A percentile compares a stretch with the other conserved stretches of the same genome.
These are phyloP conservation scores for Sapayoa aenigma DNA, from an alignment of 2,113 vertebrate species.

Conservation along the genomic window DNA sequence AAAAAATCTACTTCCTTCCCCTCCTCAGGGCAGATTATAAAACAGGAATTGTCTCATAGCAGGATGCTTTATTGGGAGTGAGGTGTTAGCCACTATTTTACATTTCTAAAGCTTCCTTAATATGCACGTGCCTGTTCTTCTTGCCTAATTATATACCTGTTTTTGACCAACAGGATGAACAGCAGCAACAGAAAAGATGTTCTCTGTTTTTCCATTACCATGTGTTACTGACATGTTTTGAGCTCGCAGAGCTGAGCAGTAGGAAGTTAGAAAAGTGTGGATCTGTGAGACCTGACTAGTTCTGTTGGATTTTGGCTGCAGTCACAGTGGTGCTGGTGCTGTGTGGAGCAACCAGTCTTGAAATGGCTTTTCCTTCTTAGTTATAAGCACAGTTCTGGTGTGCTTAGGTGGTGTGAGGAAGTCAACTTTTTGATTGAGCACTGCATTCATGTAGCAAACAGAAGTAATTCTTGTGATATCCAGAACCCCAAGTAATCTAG, in stretches of 20 bases:
- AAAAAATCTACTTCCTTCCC: neutral
- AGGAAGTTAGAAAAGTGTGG: neutral
- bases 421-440: neutral
- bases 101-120: slow-evolving; percentile 43
- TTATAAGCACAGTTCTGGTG: neutral
- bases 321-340: accelerated
- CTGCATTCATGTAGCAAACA: neutral
- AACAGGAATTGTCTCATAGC: neutral
- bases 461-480: neutral
- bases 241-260: neutral
- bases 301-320: neutral
- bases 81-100: slow-evolving; percentile 50
- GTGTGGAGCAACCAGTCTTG: neutral
- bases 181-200: neutral
- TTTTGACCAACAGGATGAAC: neutral
- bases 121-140: neutral
- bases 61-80: neutral
- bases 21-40: neutral
- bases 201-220: neutral
- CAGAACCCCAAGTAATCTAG: neutral
- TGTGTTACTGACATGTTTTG: neutral
- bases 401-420: neutral
- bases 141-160: neutral
- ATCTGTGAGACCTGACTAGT: neutral
- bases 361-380: neutral